Evolutionary conservation across 1,140 invertebrate genomes (phyloP), one percentile per base, ranked within the genome.

Genomic region (Drosophila malerkotliana): DNA sequence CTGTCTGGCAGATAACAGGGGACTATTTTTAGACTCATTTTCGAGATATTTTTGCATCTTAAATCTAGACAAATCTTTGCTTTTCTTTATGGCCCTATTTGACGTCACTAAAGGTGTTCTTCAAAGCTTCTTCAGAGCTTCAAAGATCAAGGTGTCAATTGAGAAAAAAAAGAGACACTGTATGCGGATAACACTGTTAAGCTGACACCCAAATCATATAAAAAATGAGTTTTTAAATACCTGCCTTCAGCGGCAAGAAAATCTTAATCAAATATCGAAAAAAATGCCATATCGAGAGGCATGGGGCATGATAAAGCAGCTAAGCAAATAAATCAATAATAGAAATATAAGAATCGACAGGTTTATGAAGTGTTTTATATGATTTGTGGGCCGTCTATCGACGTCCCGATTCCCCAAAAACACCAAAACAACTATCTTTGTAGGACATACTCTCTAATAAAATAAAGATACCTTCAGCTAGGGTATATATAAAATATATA

Each of bases 241-340:
- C 64, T 8, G 47, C 34, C 44, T 18, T 47, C 24, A 45, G 47
- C 14, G 57, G 30, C 49, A 69, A 26, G 47, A 56, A 68, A 55
- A 67, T 52, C 34, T 67, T 52, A 77, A 84, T 72, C 51, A 77
- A 64, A 61, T 18, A 18, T 26, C 45, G 21, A 45, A 63, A 62
- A 62, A 51, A 55, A 64, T 47, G 58, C 62, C 61, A 61, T 47
- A 52, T 53, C 41, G 41, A 59, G 45, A 34, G 41, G 72, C 58
- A 26, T 8, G 8, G n/a, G 60, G 48, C 58, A 32, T 68, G 78
- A 82, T 85, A 72, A 87, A 87, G 61, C 78, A 82, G 69, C 78
- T 82, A 87, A 85, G 72, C 59, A 88, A 87, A 87, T 88, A 87
- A 87, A 87, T 87, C 82, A 87, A 87, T 87, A 87, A 87, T 64